A percentile compares a stretch with the other conserved stretches of the same genome.
Evolutionary conservation across 2,113 vertebrate species (phyloP).

Genomic region (Climacteris rufus): DNA sequence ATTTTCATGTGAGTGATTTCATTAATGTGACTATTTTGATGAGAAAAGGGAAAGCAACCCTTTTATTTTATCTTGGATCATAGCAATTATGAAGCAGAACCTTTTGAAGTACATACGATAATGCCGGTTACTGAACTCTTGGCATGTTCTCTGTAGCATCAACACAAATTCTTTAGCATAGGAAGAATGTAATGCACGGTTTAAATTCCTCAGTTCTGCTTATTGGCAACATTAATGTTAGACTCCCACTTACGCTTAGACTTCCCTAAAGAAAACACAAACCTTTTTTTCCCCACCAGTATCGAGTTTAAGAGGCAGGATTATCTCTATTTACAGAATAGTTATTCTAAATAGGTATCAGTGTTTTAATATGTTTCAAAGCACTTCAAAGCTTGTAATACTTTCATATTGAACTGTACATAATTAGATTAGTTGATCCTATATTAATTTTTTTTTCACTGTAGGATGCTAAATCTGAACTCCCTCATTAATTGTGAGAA

Average conservation of each 20-base stretch:
- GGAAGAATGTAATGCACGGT: neutral
- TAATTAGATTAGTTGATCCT: slow-evolving; percentile 87
- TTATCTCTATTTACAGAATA: slow-evolving; percentile 69
- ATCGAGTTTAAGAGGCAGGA: slow-evolving; percentile 49
- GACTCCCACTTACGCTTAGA: slow-evolving; percentile 12
- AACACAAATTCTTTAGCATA: neutral
- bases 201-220: slow-evolving; percentile 30
- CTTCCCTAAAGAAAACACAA: slow-evolving; percentile 20
- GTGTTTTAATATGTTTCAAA: slow-evolving; percentile 72
- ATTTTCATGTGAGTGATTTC: slow-evolving; percentile 43
- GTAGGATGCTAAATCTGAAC: slow-evolving; percentile 79
- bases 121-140: slow-evolving; percentile 2
- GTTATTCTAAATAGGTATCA: slow-evolving; percentile 73
- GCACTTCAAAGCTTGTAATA: slow-evolving; percentile 79
- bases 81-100: slow-evolving; percentile 30
- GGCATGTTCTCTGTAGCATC: slow-evolving; percentile 10
- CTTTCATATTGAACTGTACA: slow-evolving; percentile 82
- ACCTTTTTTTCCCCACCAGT: slow-evolving; percentile 6
- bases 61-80: slow-evolving; percentile 47
- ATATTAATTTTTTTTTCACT: slow-evolving; percentile 85
- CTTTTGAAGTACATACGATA: neutral
- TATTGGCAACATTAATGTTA: neutral
- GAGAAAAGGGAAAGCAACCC: slow-evolving; percentile 34
- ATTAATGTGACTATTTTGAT: slow-evolving; percentile 50
- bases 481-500: slow-evolving; percentile 88